Percentiles rank a stretch among this genome's conserved stretches.
These are phyloP conservation scores for Philonicus albiceps DNA, from an alignment of 2,888 invertebrate species.

Conservation along the genomic window DNA sequence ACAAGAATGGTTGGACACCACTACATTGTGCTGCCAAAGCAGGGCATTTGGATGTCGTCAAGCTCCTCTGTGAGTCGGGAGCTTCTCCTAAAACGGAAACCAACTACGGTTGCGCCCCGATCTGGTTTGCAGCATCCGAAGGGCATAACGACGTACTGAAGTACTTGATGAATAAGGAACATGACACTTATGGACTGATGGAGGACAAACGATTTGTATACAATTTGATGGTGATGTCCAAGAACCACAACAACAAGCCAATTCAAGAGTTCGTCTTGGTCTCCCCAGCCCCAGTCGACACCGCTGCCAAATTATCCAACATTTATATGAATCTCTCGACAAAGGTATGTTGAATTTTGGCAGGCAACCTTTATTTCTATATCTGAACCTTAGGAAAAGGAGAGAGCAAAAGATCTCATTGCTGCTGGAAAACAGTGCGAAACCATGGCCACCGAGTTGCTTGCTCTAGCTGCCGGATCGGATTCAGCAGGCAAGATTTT, in stretches of 20 bases:
- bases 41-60: constrained; percentile 94
- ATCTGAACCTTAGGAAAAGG: constrained; percentile 81
- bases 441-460: constrained; percentile 94
- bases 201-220: constrained; percentile 98
- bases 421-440: constrained; percentile 97
- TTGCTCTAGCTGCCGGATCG: constrained; percentile 91
- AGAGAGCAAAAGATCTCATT: constrained; percentile 95
- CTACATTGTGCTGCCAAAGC: constrained; percentile 94
- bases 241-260: constrained; percentile 93
- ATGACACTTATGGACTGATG: constrained; percentile 96
- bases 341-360: constrained; percentile 67
- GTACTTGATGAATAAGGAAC: constrained; percentile 96
- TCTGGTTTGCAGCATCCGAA: constrained; percentile 98
- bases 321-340: constrained; percentile 87
- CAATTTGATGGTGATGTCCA: constrained; percentile 97
- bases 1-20: constrained; percentile 96
- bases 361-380: neutral
- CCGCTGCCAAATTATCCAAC: constrained; percentile 96
- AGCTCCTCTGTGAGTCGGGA: constrained; percentile 92
- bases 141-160: constrained; percentile 96
- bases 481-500: constrained; percentile 94
- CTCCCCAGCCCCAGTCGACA: constrained; percentile 99
- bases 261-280: constrained; percentile 97
- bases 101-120: constrained; percentile 94
- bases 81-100: constrained; percentile 96